Evolutionary conservation across 1,140 invertebrate species (phyloP).

Genomic region (fruit fly (Drosophila melanogaster)): DNA sequence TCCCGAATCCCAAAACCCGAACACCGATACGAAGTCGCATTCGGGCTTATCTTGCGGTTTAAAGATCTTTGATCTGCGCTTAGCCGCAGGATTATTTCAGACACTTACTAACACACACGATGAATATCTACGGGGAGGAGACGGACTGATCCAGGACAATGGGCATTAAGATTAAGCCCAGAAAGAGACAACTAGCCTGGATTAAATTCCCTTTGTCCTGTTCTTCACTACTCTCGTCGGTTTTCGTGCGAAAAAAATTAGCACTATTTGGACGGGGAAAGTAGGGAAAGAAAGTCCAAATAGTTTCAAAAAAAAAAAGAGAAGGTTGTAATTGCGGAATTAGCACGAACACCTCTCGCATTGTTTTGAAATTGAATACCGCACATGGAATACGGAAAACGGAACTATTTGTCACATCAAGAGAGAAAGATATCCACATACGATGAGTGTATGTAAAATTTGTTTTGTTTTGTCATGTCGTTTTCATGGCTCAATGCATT

Average conservation of each 20-base stretch:
- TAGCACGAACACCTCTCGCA: slow-evolving; percentile 61
- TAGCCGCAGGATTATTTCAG: slow-evolving; percentile 75
- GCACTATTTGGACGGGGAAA: slow-evolving; percentile 19
- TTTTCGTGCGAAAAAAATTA: slow-evolving; percentile 75
- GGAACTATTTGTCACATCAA: slow-evolving; percentile 66
- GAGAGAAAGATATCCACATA: slow-evolving; percentile 9
- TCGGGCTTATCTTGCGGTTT: slow-evolving; percentile 66
- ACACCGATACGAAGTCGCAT: slow-evolving; percentile 1
- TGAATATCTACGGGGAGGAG: slow-evolving; percentile 11
- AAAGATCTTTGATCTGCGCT: slow-evolving; percentile 80
- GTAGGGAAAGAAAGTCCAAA: neutral
- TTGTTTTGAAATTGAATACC: slow-evolving; percentile 66
- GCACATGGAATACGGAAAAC: slow-evolving; percentile 8
- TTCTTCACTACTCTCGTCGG: neutral
- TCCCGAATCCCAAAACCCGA: neutral
- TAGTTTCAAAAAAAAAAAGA: neutral
- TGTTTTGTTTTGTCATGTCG: slow-evolving; percentile 84
- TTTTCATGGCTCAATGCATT: slow-evolving; percentile 80
- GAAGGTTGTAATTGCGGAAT: slow-evolving; percentile 70
- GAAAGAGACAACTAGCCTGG: slow-evolving; percentile 47
- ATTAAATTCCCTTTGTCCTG: slow-evolving; percentile 61
- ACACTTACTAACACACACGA: slow-evolving; percentile 61
- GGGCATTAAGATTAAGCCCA: slow-evolving; percentile 57
- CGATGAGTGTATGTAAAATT: slow-evolving; percentile 68
- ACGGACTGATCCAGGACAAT: slow-evolving; percentile 63